These are phyloP conservation scores for Nettapus auritus DNA, from an alignment of 2,113 vertebrate species.

Conservation along the genomic window DNA sequence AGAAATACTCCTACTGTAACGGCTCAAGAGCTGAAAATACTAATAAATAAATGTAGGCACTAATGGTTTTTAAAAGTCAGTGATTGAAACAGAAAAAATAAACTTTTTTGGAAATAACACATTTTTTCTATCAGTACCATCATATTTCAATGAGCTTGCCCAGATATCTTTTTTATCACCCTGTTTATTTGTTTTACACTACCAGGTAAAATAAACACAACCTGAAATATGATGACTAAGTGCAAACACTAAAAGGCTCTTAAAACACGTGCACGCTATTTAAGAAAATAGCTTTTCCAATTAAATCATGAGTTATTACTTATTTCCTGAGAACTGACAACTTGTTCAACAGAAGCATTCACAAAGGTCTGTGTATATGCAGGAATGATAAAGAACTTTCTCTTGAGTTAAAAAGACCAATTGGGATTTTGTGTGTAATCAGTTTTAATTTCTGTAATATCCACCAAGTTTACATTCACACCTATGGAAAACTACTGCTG, in stretches of 20 bases:
- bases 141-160: background rate
- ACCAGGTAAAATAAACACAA: background rate
- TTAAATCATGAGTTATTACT: background rate
- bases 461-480: background rate
- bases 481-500: background rate
- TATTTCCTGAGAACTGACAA: background rate
- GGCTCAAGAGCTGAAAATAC: background rate
- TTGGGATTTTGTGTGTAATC: accelerated
- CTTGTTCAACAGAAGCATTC: background rate
- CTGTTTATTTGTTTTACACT: background rate
- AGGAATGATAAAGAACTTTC: background rate
- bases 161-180: background rate
- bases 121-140: background rate
- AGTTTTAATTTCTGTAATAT: background rate
- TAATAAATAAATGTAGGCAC: background rate
- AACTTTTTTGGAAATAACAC: background rate
- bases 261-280: accelerated
- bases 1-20: background rate
- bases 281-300: background rate
- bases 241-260: background rate
- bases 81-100: background rate
- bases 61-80: background rate
- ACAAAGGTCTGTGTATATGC: accelerated
- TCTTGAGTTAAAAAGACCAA: accelerated
- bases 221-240: background rate